Conservation (phyloP, 2,888 invertebrate species). For the Mycalesis mineus region DNA sequence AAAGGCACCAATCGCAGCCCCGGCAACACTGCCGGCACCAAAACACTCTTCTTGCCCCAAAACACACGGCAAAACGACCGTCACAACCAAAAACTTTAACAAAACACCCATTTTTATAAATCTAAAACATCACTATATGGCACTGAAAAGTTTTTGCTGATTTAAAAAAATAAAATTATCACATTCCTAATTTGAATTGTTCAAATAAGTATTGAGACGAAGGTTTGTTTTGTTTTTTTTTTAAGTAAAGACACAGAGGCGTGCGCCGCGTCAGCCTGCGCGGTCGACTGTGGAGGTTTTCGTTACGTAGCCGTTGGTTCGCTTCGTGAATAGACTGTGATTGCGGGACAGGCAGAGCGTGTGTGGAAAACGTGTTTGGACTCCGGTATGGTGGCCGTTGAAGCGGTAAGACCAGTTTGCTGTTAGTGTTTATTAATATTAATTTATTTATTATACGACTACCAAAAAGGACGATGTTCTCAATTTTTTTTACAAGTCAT, state of each 20-base stretch:
- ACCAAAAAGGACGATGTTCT: no score
- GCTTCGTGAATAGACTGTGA: conserved; percentile 55
- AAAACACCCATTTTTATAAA: conserved; percentile 62
- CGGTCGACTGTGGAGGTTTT: conserved; percentile 54
- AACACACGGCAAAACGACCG: conserved; percentile 65
- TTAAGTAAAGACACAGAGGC: conserved; percentile 36
- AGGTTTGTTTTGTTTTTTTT: conserved; percentile 37
- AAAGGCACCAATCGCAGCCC: conserved; percentile 84
- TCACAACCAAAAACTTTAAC: conserved; percentile 63
- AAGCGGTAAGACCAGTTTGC: conserved; percentile 23
- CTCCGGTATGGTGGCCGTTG: conserved; percentile 38
- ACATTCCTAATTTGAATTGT: conserved; percentile 60
- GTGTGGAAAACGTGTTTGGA: conserved; percentile 67
- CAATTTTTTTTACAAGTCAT: no score
- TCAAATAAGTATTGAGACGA: conserved; percentile 11
- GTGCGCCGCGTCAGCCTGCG: conserved; percentile 63
- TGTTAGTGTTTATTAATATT: neutral
- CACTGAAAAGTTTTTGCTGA: conserved; percentile 48
- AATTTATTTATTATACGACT: neutral
- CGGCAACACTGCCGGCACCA: conserved; percentile 83
- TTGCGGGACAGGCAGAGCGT: conserved; percentile 66
- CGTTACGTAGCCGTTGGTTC: conserved; percentile 30
- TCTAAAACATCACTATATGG: conserved; percentile 67
- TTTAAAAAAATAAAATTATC: conserved; percentile 39
- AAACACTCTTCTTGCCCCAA: conserved; percentile 77